Conservation (phyloP, 2,113 vertebrate genomes). For the Mola mola region DNA sequence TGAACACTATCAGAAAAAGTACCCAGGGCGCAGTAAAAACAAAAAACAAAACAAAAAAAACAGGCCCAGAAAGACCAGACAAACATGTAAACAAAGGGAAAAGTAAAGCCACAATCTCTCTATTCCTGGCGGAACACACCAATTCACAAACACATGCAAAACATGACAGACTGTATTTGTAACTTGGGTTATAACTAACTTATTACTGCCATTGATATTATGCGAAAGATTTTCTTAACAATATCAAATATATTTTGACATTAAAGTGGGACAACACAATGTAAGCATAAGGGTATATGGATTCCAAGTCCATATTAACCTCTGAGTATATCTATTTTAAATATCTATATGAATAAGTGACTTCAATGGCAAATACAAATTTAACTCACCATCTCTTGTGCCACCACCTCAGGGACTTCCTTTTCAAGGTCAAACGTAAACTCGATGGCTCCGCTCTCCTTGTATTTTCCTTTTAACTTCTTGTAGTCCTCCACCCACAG, state of each 20-base stretch:
- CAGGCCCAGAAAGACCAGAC: background rate
- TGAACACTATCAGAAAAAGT: background rate
- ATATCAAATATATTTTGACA: no score
- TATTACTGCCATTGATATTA: background rate
- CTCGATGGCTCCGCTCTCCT: slow-evolving; percentile 95
- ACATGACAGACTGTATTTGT: background rate
- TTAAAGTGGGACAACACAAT: no score
- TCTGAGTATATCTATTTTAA: background rate
- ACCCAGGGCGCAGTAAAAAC: background rate
- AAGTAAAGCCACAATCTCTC: slow-evolving; percentile 5
- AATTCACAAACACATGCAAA: slow-evolving; percentile 5
- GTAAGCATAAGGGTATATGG: no score
- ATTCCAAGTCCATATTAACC: slow-evolving; percentile 1
- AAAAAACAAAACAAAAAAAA: background rate
- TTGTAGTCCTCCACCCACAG: slow-evolving; percentile 97
- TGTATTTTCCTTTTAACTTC: slow-evolving; percentile 96
- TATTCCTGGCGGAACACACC: slow-evolving; percentile 40
- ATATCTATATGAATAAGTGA: background rate
- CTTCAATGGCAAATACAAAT: no score
- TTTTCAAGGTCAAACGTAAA: slow-evolving; percentile 94
- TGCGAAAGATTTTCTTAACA: no score
- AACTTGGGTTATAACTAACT: background rate
- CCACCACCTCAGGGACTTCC: slow-evolving; percentile 93
- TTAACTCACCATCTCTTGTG: slow-evolving; percentile 96
- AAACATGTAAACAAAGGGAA: slow-evolving; percentile 37